Evolutionary conservation across 2,797 vertebrate genomes (phyloP).

Genomic region (Notoglanidium macrostoma): DNA sequence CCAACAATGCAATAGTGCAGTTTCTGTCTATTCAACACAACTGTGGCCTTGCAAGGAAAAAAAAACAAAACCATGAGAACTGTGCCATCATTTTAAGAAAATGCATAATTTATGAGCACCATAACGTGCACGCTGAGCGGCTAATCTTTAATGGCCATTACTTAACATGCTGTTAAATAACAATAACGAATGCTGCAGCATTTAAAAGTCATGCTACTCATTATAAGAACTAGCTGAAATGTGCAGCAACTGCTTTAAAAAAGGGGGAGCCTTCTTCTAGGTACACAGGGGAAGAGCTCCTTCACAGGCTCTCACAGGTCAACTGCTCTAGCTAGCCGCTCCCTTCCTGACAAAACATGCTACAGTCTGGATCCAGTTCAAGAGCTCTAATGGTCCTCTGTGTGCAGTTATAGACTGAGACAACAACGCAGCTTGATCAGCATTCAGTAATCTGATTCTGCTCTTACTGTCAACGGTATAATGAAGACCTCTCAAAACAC

Average conservation of each 20-base stretch:
- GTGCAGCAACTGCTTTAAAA: neutral
- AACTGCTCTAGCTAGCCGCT: constrained; percentile 31
- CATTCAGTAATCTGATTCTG: neutral
- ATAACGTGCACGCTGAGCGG: neutral
- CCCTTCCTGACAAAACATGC: constrained; percentile 46
- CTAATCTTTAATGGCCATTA: too few species aligned
- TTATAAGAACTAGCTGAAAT: neutral
- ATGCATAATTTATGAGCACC: neutral
- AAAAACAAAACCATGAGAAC: neutral
- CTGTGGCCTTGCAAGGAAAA: neutral
- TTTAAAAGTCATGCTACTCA: neutral
- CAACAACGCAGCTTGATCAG: neutral
- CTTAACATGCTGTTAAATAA: neutral
- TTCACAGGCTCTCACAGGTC: constrained; percentile 35
- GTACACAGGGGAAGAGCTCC: neutral
- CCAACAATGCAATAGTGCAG: neutral
- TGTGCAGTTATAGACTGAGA: constrained; percentile 23
- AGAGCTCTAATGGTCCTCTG: constrained; percentile 38
- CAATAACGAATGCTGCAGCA: too few species aligned
- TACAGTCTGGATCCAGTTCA: constrained; percentile 32
- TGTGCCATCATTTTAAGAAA: neutral
- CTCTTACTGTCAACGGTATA: neutral
- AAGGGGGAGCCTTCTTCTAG: neutral
- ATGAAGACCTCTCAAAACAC: neutral
- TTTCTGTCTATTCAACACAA: neutral